A percentile compares a stretch with the other conserved stretches of the same genome.
These are phyloP conservation scores for Nothobranchius furzeri DNA, from an alignment of 2,113 vertebrate species.

Conservation along the genomic window DNA sequence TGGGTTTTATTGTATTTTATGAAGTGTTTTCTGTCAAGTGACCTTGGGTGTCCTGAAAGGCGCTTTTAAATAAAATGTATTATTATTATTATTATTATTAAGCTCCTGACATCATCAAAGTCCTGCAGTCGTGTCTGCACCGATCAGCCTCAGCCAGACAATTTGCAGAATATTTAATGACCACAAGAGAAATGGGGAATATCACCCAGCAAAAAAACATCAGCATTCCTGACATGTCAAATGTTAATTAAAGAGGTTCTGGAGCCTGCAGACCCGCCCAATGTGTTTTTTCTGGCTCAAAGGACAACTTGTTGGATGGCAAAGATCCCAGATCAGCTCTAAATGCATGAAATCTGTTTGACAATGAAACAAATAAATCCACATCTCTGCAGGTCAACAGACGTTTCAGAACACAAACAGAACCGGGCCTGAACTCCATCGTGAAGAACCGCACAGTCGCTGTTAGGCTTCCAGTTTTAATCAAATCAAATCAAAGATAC, in stretches of 20 bases:
- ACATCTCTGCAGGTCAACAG: background rate
- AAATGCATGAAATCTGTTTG: background rate
- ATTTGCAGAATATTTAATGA: background rate
- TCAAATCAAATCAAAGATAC: background rate
- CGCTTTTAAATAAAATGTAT: no score
- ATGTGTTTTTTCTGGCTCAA: background rate
- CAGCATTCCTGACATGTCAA: slow-evolving; percentile 16
- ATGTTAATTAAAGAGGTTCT: slow-evolving; percentile 30
- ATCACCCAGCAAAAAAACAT: slow-evolving; percentile 23
- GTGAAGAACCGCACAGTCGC: background rate
- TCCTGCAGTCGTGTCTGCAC: background rate
- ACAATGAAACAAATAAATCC: background rate
- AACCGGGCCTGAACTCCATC: background rate
- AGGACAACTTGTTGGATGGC: slow-evolving; percentile 19
- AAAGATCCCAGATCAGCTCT: slow-evolving; percentile 24
- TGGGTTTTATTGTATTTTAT: no score
- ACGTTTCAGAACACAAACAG: background rate
- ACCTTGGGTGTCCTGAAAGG: no score
- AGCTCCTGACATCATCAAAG: no score
- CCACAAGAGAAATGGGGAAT: background rate
- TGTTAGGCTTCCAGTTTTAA: background rate
- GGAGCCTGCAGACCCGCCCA: slow-evolving; percentile 16
- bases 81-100: no score
- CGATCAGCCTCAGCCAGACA: background rate
- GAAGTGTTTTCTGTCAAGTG: no score